phyloP scores from a whole-genome alignment of 2,797 vertebrate genomes.

The Syngnathus rostellatus region DNA sequence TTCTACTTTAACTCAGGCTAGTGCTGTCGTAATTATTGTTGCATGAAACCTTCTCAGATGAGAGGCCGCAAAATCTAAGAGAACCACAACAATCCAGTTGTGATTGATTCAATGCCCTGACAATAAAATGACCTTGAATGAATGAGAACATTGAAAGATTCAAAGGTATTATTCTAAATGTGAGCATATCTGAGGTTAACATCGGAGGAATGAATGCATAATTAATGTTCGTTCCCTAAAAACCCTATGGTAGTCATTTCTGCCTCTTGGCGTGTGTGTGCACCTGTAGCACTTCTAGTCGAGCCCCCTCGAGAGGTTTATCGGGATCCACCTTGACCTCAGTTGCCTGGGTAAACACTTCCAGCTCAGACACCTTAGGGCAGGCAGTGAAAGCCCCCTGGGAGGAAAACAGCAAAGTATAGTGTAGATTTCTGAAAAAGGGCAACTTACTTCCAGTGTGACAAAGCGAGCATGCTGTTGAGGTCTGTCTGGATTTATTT shows the following conservation, averaged over 20 bases:
- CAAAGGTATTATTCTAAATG: not conserved
- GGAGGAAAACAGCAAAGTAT: not conserved
- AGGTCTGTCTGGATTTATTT: slow-evolving; percentile 85
- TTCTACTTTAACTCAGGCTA: no score
- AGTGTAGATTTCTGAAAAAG: not conserved
- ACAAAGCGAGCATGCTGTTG: slow-evolving; percentile 79
- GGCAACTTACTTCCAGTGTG: slow-evolving; percentile 78
- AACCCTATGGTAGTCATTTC: slow-evolving; percentile 4
- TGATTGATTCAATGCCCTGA: no score
- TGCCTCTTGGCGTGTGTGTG: not conserved
- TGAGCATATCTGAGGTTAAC: not conserved
- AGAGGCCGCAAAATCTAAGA: no score
- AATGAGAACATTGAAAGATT: not conserved
- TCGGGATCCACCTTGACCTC: slow-evolving; percentile 95
- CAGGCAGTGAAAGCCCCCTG: slow-evolving; percentile 79
- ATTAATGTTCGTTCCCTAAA: not conserved
- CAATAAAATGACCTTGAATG: no score
- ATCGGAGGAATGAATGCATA: not conserved
- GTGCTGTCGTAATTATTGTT: no score
- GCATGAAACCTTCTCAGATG: no score
- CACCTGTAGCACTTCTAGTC: slow-evolving; percentile 80
- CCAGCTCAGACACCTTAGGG: slow-evolving; percentile 66
- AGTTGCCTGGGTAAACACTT: slow-evolving; percentile 64
- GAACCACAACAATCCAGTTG: no score
- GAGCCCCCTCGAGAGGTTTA: slow-evolving; percentile 86